Conservation (phyloP, 2,888 invertebrate genomes). For the Lycia hirtaria region DNA sequence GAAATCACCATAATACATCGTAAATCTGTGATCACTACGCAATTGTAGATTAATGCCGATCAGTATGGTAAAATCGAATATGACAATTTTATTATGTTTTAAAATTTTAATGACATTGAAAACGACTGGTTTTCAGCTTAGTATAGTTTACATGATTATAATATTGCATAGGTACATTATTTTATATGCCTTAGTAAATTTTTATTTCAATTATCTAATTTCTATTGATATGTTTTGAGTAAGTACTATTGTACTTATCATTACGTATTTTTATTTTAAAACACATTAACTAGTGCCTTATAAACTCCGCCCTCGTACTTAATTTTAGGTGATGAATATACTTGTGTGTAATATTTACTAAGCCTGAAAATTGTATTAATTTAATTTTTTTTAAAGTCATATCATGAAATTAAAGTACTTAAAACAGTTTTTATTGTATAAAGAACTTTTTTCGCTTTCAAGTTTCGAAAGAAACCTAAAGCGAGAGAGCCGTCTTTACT, state of each 20-base stretch:
- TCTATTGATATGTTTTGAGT: constrained; percentile 10
- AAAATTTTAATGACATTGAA: constrained; percentile 33
- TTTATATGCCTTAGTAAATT: constrained; percentile 15
- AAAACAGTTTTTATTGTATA: constrained; percentile 7
- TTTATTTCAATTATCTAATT: constrained; percentile 12
- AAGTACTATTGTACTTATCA: constrained; percentile 26
- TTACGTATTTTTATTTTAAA: constrained; percentile 7
- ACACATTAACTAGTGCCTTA: constrained; percentile 25
- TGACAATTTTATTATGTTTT: constrained; percentile 38
- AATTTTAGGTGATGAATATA: constrained; percentile 17
- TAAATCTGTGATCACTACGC: constrained; percentile 95
- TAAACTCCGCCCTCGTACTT: constrained; percentile 28
- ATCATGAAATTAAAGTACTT: background rate
- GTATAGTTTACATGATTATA: constrained; percentile 13
- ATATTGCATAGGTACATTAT: constrained; percentile 3
- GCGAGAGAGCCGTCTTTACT: constrained; percentile 58
- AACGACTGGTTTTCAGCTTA: constrained; percentile 8
- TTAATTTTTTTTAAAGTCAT: background rate
- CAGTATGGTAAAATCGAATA: constrained; percentile 5
- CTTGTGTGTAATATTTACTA: background rate
- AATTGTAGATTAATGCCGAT: constrained; percentile 75
- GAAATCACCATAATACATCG: constrained; percentile 90
- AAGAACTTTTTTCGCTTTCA: constrained; percentile 63
- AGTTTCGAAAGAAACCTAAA: constrained; percentile 74
- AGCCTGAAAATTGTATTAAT: constrained; percentile 4